Evolutionary conservation across 2,888 invertebrate species (phyloP).

Genomic region (Cheiracanthium punctorium): DNA sequence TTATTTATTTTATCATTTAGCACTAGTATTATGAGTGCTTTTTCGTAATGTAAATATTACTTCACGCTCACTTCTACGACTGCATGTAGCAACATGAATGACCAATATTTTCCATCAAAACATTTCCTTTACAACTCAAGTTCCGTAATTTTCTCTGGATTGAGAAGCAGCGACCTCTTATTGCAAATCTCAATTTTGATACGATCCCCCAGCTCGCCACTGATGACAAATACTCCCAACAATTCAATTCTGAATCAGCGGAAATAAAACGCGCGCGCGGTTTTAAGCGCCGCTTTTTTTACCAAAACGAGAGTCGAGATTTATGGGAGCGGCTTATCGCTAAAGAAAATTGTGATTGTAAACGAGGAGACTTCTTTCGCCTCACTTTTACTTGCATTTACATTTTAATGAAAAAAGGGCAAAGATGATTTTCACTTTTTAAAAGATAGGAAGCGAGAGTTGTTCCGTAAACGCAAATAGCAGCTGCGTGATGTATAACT

Average conservation of each 20-base stretch:
- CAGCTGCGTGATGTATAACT: too few species aligned
- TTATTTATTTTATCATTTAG: too few species aligned
- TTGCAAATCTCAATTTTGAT: neutral
- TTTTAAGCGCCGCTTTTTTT: neutral
- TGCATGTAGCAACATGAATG: too few species aligned
- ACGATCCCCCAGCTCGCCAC: neutral
- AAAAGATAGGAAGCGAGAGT: neutral
- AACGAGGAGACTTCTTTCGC: neutral
- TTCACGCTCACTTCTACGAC: too few species aligned
- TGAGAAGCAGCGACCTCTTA: neutral
- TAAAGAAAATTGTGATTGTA: neutral
- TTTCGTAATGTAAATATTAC: too few species aligned
- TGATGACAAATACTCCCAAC: constrained; percentile 24
- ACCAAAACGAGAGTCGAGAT: neutral
- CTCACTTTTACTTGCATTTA: neutral
- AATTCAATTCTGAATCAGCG: constrained; percentile 43
- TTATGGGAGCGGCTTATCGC: neutral
- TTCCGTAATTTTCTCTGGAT: too few species aligned
- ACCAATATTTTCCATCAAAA: too few species aligned
- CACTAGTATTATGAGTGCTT: too few species aligned
- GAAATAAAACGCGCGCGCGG: constrained; percentile 29
- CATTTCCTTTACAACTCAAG: too few species aligned
- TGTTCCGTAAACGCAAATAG: too few species aligned
- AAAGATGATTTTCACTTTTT: neutral
- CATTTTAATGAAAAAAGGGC: neutral